Base-by-base conservation (phyloP, 2,888 invertebrate species). In the Chaitophorus viminalis region DNA sequence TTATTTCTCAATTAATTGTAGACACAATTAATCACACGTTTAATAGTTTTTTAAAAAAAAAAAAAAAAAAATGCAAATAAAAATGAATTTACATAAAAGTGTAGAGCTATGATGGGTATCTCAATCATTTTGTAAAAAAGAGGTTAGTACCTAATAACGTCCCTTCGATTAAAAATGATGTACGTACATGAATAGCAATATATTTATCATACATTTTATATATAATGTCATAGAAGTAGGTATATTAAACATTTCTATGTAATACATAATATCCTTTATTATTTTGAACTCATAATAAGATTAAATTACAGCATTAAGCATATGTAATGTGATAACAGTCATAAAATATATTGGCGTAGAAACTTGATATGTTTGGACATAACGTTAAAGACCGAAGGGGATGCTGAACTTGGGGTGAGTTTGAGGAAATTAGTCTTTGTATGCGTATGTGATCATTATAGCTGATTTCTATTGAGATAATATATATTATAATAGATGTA, bases 331-430 rank as follows among this genome's bases (percentile, higher is more conserved):
- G 82, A 36, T 74, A 82, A 83, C 83, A 76, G 60, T 65, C 82
- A 65, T 75, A 75, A 46, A 75, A 83, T 83, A 83, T 76, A 83
- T 76, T 83, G 83, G 39, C 75, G 96, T 92, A 94, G 95, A 90
- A 95, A 95, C 91, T 96, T 96, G 79, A 94, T 96, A 90, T 96
- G 96, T 91, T 93, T 96, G 90, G 96, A 96, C 92, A 91, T 95
- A 90, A 93, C 93, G 68, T 90, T 87, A n/a, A 93, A 93, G 90
- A 90, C 91, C 89, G 90, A 90, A 89, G 92, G 93, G 65, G 93
- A 93, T 90, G 75, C 81, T 74, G 88, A 89, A 65, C 39, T 65
- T 39, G 65, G 83, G 83, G 83, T 76, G 83, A 83, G 83, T 83
- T 83, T 29, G 82, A 74, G 82, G 72, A 83, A 60, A 60, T 83